Percentiles rank a stretch among this genome's conserved stretches.
Evolutionary conservation across 2,797 vertebrate genomes (phyloP).

Genomic region (Eulemur mongoz): DNA sequence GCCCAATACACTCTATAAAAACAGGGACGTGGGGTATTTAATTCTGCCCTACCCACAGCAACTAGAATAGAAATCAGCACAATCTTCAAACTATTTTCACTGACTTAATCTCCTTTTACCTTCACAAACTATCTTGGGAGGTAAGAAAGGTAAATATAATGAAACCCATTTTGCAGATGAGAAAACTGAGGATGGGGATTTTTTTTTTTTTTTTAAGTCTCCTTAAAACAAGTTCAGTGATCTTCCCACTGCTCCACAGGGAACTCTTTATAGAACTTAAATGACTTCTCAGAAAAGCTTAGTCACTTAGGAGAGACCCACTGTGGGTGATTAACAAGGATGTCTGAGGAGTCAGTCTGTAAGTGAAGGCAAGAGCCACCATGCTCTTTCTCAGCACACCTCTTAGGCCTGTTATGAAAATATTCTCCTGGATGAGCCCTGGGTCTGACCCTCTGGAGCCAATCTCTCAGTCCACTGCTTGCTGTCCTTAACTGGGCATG

Average conservation of each 20-base stretch:
- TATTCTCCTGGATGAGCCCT: background rate
- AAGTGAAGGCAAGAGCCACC: background rate
- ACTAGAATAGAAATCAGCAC: background rate
- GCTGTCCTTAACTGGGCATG: slow-evolving; percentile 57
- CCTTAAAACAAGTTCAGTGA: background rate
- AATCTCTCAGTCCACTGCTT: background rate
- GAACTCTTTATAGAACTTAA: slow-evolving; percentile 6
- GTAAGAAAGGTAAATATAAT: slow-evolving; percentile 20
- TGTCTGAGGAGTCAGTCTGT: background rate
- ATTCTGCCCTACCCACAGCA: background rate
- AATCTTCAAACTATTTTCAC: background rate
- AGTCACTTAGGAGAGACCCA: slow-evolving; percentile 16
- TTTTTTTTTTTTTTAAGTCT: background rate
- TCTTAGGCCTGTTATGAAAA: background rate
- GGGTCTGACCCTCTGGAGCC: slow-evolving; percentile 23
- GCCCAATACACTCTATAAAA: background rate
- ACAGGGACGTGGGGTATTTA: background rate
- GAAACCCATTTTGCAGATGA: slow-evolving; percentile 44
- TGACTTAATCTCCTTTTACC: slow-evolving; percentile 1
- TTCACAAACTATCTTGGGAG: background rate
- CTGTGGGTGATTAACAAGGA: background rate
- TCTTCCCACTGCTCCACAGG: background rate
- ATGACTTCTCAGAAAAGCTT: background rate
- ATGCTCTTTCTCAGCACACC: background rate
- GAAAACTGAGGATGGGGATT: background rate